Percentiles rank a stretch among this genome's conserved stretches.
Evolutionary conservation across 2,888 invertebrate species (phyloP).

Genomic region (Cephonodes hylas): DNA sequence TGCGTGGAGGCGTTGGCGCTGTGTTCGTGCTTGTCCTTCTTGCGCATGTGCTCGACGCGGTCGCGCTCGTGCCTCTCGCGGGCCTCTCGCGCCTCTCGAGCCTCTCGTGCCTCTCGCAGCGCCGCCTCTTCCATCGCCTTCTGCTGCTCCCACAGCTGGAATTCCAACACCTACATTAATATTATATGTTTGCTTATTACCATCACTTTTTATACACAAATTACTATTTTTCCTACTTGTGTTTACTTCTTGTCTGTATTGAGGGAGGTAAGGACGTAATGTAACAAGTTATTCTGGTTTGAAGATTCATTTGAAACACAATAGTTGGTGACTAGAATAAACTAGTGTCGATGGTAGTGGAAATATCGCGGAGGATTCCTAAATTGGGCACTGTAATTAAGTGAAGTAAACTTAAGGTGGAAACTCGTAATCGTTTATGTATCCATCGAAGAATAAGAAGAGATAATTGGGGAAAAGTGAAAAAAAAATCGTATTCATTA

Average conservation of each 20-base stretch:
- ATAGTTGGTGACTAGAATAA: too few relatives aligned
- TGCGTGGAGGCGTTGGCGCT: conserved; percentile 98
- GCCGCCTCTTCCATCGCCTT: conserved; percentile 91
- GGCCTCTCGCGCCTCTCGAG: conserved; percentile 86
- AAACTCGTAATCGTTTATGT: too few relatives aligned
- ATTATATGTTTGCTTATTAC: neutral
- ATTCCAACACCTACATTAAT: conserved; percentile 20
- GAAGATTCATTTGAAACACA: too few relatives aligned
- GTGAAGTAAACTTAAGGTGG: too few relatives aligned
- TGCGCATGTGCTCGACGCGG: conserved; percentile 90
- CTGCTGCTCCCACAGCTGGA: conserved; percentile 95
- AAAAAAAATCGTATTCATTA: too few relatives aligned
- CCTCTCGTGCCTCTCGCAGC: conserved; percentile 90
- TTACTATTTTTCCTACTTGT: neutral
- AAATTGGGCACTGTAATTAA: too few relatives aligned
- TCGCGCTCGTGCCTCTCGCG: conserved; percentile 88
- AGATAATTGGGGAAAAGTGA: too few relatives aligned
- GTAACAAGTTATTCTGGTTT: too few relatives aligned
- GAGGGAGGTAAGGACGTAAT: neutral
- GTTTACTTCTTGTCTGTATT: too few relatives aligned
- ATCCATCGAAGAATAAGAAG: too few relatives aligned
- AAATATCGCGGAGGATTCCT: too few relatives aligned
- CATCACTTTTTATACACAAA: neutral
- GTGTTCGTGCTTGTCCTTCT: conserved; percentile 97
- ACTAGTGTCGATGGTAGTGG: too few relatives aligned